Base-by-base conservation (phyloP, 2,888 invertebrate species). In the Timandra comae region DNA sequence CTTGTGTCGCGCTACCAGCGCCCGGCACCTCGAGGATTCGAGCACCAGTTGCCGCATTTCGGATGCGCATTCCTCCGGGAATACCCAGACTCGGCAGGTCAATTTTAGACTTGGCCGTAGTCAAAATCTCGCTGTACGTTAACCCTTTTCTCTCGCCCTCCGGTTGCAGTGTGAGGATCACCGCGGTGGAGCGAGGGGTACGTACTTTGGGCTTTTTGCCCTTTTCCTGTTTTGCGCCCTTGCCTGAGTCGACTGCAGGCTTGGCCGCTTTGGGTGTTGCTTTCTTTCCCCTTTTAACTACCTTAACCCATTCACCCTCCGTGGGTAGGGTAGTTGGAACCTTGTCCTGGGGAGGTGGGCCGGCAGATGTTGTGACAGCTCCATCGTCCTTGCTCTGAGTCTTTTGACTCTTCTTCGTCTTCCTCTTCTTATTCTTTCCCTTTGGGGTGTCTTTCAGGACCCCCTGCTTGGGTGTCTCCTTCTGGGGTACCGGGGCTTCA, bases 131-230 rank as follows among this genome's bases (percentile, higher is more conserved):
- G 16, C 16, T 12, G 12, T 23, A 23, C 16, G 12, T 12, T 24
- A 23, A 9, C 13, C 8, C 19, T n/a, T 9, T 8, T 9, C 19
- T 8, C 9, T 7, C 36, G 35, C 33, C 41, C 35, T 41, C 16
- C 16, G 16, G 16, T 4, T 5, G 16, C 5, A 16, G 5, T 3
- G 16, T 16, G 3, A 16, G 16, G 16, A 16, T 5, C 3, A 16
- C 5, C 3, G 16, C 16, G 3, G 16, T 4, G 16, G 35, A 38
- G n/a, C n/a, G n/a, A n/a, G n/a, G n/a, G n/a, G n/a, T n/a, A n/a
- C n/a, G n/a, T n/a, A n/a, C 38, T 38, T 41, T 33, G 30, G 36
- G 5, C 16, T 5, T 5, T 5, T 16, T 16, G 16, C 16, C 16
- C 7, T 7, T n/a, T n/a, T 7, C 7, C 7, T 8, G 7, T n/a